phyloP scores from a whole-genome alignment of 1,140 invertebrate species.

The Tetragnatha versicolor region DNA sequence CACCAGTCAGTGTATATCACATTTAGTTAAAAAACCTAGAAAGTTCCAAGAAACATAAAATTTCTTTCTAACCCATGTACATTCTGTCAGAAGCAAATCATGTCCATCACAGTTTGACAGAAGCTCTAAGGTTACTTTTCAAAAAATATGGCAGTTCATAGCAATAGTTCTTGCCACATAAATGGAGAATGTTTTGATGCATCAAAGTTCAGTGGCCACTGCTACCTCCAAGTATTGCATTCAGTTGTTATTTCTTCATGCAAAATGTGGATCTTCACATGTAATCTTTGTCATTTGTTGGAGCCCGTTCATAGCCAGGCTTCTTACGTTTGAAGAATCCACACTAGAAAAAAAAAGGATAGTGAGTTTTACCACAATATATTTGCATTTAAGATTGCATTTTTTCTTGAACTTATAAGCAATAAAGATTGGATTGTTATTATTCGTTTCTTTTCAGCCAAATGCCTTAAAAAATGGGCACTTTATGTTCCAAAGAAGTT shows the following conservation, averaged over 20 bases:
- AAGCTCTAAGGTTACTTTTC: neutral
- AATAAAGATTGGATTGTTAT: neutral
- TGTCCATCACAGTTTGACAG: constrained; percentile 5
- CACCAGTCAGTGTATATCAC: too few species aligned
- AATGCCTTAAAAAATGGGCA: neutral
- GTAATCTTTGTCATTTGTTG: constrained; percentile 57
- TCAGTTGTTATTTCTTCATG: neutral
- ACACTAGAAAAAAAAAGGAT: constrained; percentile 62
- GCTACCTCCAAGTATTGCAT: neutral
- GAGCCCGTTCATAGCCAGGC: constrained; percentile 59
- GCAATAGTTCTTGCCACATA: neutral
- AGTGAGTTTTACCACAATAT: neutral
- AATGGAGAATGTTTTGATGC: neutral
- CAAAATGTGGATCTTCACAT: neutral
- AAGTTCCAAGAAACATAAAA: too few species aligned
- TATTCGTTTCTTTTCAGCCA: neutral
- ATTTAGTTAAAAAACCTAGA: too few species aligned
- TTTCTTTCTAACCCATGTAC: neutral
- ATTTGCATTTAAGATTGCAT: neutral
- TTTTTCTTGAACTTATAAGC: neutral
- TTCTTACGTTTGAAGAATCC: constrained; percentile 86
- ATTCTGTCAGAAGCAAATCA: neutral
- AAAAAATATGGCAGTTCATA: neutral
- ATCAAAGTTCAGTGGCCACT: neutral
- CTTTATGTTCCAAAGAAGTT: neutral